Percentiles rank a stretch among this genome's conserved stretches.
phyloP scores from a whole-genome alignment of 2,888 invertebrate genomes.

The Cryptus viduatorius region DNA sequence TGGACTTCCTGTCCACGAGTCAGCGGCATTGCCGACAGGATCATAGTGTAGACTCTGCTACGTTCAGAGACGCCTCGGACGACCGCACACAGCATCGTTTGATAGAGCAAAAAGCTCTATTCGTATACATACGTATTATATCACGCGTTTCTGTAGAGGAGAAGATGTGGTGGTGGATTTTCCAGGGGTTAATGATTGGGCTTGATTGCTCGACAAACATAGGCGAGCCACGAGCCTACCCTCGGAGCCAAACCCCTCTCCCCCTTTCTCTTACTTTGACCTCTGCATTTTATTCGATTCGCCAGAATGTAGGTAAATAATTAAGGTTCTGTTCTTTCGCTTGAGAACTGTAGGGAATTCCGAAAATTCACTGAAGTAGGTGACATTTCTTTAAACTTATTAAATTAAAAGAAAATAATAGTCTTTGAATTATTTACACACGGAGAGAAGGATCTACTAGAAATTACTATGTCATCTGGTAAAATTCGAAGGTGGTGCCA shows the following conservation, averaged over 20 bases:
- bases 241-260: constrained; percentile 48
- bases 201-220: constrained; percentile 85
- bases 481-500: too few species aligned
- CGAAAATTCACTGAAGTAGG: too few species aligned
- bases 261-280: constrained; percentile 36
- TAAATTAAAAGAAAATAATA: too few species aligned
- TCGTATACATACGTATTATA: constrained; percentile 33
- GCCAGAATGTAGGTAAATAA: not conserved
- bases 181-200: constrained; percentile 83
- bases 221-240: constrained; percentile 80
- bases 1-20: constrained; percentile 84
- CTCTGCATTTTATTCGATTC: constrained; percentile 39
- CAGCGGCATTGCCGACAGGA: constrained; percentile 64
- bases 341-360: not conserved
- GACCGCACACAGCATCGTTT: constrained; percentile 19
- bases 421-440: too few species aligned
- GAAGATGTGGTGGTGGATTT: constrained; percentile 43
- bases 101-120: not conserved
- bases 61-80: constrained; percentile 20
- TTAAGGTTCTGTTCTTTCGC: not conserved
- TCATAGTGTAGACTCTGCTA: constrained; percentile 51
- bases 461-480: too few species aligned
- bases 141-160: constrained; percentile 41
- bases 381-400: too few species aligned
- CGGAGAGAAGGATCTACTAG: too few species aligned